Evolutionary conservation across 1,140 invertebrate genomes (phyloP).

Genomic region (Neodiprion pinetum): DNA sequence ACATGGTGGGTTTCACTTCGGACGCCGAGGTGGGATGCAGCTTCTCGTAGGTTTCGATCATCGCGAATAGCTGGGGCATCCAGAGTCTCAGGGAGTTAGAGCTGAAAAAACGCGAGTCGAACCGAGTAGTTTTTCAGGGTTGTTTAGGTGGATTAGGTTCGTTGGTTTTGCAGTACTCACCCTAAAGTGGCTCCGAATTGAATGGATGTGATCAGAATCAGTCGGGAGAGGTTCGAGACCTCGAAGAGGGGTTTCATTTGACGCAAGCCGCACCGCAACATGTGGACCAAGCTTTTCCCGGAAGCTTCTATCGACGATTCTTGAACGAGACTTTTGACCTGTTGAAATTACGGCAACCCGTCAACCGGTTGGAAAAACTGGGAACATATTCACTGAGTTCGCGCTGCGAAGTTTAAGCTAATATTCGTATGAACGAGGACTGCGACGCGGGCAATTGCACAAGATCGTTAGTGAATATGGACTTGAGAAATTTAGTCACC

Average conservation of each 20-base stretch:
- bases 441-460: constrained; percentile 67
- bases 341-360: background rate
- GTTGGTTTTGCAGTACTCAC: constrained; percentile 31
- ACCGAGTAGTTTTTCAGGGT: background rate
- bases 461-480: constrained; percentile 72
- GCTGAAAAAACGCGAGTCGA: constrained; percentile 28
- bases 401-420: too few species aligned
- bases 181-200: constrained; percentile 75
- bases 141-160: background rate
- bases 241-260: constrained; percentile 67
- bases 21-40: constrained; percentile 23
- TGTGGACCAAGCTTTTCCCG: constrained; percentile 30
- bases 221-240: constrained; percentile 71
- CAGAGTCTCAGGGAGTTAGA: constrained; percentile 54
- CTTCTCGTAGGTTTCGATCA: constrained; percentile 51
- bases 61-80: constrained; percentile 56
- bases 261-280: constrained; percentile 46
- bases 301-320: constrained; percentile 55
- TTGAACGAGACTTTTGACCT: constrained; percentile 55
- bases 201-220: constrained; percentile 73
- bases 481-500: too few species aligned
- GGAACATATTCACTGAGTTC: too few species aligned
- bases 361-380: too few species aligned
- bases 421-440: constrained; percentile 48
- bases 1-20: constrained; percentile 28